Evolutionary conservation across 2,113 vertebrate genomes (phyloP).

Genomic region (Chaetodon trifascialis): DNA sequence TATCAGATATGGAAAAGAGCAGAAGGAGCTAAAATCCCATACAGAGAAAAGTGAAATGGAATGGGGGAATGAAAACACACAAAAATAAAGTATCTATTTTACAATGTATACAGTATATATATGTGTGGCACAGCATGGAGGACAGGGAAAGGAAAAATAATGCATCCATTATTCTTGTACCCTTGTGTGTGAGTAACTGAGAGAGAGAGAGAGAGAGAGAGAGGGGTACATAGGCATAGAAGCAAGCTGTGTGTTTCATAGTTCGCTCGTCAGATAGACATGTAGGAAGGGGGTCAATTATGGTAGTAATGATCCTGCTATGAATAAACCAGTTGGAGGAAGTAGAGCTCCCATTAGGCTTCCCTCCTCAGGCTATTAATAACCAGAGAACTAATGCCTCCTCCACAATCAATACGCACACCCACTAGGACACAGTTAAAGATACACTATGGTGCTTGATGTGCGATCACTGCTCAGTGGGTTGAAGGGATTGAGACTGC

Average conservation of each 20-base stretch:
- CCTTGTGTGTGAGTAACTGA: constrained; percentile 1
- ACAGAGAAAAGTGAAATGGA: not conserved
- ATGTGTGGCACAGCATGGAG: not conserved
- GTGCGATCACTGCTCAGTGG: constrained; percentile 21
- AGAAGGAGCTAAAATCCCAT: constrained; percentile 10
- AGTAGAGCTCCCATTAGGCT: constrained; percentile 73
- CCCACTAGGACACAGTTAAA: constrained; percentile 54
- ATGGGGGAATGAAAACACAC: not conserved
- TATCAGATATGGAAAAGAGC: constrained; percentile 32
- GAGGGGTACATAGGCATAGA: constrained; percentile 11
- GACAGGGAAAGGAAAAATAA: not conserved
- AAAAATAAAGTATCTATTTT: not conserved
- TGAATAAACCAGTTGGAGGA: constrained; percentile 80
- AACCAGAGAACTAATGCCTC: constrained; percentile 71
- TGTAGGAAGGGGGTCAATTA: constrained; percentile 69
- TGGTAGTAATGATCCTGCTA: constrained; percentile 76
- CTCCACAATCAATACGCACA: constrained; percentile 71
- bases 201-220: not conserved
- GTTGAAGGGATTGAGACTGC: not conserved
- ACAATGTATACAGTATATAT: not conserved
- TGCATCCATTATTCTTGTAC: not conserved
- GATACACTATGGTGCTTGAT: constrained; percentile 58
- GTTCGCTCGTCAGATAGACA: constrained; percentile 53
- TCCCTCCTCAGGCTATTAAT: constrained; percentile 77
- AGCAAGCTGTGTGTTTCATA: constrained; percentile 14